Conservation (phyloP, 1,140 invertebrate genomes). For the Caerostris extrusa region DNA sequence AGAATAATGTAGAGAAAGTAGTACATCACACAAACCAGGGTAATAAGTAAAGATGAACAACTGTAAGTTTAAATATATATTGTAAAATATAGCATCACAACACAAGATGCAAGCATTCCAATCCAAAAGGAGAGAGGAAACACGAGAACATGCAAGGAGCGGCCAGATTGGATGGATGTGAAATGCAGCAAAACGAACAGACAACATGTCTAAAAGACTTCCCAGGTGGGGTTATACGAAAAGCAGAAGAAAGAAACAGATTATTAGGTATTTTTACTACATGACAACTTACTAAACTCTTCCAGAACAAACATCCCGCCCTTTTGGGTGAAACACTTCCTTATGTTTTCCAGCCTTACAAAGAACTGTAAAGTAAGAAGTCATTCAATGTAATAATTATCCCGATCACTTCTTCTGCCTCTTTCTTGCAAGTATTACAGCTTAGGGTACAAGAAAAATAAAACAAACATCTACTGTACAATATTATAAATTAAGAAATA, state of each 20-base stretch:
- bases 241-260: constrained; percentile 78
- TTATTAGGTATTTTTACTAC: constrained; percentile 76
- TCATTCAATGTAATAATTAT: constrained; percentile 76
- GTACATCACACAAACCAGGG: constrained; percentile 69
- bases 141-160: constrained; percentile 77
- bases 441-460: constrained; percentile 50
- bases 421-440: constrained; percentile 75
- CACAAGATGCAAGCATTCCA: constrained; percentile 77
- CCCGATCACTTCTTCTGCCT: constrained; percentile 74
- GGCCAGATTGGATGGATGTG: constrained; percentile 76
- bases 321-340: constrained; percentile 99
- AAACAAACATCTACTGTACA: constrained; percentile 68
- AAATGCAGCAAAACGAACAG: constrained; percentile 77
- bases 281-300: constrained; percentile 95
- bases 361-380: constrained; percentile 94
- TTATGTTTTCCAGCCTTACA: constrained; percentile 98
- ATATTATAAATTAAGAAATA: constrained; percentile 51
- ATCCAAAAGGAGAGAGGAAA: constrained; percentile 74
- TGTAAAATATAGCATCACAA: constrained; percentile 74
- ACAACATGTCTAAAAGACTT: constrained; percentile 74
- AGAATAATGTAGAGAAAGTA: constrained; percentile 62
- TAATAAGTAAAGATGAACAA: constrained; percentile 72
- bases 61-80: constrained; percentile 56
- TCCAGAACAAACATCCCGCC: constrained; percentile 99
- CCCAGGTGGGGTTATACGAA: constrained; percentile 71